phyloP scores from a whole-genome alignment of 2,797 vertebrate species.

The Manis pentadactyla region DNA sequence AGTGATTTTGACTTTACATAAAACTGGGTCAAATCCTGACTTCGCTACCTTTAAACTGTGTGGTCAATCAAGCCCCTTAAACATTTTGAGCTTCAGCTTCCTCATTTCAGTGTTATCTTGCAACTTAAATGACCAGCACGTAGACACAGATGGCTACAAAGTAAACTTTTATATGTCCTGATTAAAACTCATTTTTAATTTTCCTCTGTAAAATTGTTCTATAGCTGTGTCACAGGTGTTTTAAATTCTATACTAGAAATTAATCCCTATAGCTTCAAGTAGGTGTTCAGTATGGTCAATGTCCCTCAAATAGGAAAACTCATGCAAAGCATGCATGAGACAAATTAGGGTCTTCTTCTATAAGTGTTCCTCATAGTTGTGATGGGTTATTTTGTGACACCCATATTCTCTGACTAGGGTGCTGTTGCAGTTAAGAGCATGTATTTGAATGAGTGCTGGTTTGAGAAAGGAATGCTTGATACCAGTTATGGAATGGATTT shows the following conservation, averaged over 20 bases:
- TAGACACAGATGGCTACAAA: neutral
- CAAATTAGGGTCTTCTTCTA: neutral
- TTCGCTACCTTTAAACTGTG: neutral
- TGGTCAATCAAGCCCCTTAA: neutral
- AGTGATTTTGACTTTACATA: neutral
- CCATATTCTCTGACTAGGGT: neutral
- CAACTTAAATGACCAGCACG: neutral
- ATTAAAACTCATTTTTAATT: conserved; percentile 7
- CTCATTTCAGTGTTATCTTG: neutral
- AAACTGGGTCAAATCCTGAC: neutral
- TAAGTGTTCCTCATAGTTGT: neutral
- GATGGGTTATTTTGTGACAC: neutral
- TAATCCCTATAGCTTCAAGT: neutral
- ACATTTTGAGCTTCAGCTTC: neutral
- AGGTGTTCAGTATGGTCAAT: neutral
- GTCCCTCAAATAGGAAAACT: neutral
- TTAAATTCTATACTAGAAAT: neutral
- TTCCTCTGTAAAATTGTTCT: neutral
- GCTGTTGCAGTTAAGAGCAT: neutral
- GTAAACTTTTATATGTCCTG: neutral
- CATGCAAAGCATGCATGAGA: neutral
- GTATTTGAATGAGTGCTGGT: neutral
- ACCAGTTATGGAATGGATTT: neutral
- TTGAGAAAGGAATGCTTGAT: neutral
- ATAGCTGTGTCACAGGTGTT: neutral